Base-by-base conservation (phyloP, 2,113 vertebrate species). In the Forbesichthys papilliferus region DNA sequence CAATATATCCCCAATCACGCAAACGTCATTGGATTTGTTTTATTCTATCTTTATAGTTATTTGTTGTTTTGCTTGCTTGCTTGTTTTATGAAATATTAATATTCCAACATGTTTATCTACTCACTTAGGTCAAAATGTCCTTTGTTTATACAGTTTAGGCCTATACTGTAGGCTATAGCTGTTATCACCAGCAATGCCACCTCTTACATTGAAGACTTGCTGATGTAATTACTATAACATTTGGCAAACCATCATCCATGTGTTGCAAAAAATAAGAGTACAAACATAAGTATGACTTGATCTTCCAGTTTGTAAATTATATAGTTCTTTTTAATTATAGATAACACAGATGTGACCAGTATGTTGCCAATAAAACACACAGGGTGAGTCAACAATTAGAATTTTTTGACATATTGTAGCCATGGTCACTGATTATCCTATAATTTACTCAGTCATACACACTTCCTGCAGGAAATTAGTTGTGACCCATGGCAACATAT, bases 381-480 rank as follows among this genome's bases (percentile, higher is more conserved):
- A 36, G 56, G 14, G 61, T 69, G 66, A 68, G 61, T 76, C 57
- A 87, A 83, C 78, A 80, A 55, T 8, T 59, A 49, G 54, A 65
- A 14, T 54, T 27, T 27, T 9, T 53, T 47, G 11, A 13, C 59
- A 11, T 34, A 20, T 64, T 75, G 57, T 63, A 66, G 33, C 3
- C 73, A 61, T 62, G 48, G 33, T 66, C 53, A 58, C 62, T 34
- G 64, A 75, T 68, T 34, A 52, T 51, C 16, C 68, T 78, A 74
- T 82, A 67, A 77, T 9, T 48, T 64, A 49, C 46, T 68, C 66
- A 61, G 64, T 74, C 57, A 65, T 14, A 68, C 3, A 5, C 20
- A 76, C 64, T 78, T 80, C 68, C 77, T 78, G 5, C 27, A 72
- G 82, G 77, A 87, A 84, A 88, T 85, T 75, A 75, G 48, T 77